Conservation (phyloP, 2,113 vertebrate genomes). For the Xenopus tropicalis region DNA sequence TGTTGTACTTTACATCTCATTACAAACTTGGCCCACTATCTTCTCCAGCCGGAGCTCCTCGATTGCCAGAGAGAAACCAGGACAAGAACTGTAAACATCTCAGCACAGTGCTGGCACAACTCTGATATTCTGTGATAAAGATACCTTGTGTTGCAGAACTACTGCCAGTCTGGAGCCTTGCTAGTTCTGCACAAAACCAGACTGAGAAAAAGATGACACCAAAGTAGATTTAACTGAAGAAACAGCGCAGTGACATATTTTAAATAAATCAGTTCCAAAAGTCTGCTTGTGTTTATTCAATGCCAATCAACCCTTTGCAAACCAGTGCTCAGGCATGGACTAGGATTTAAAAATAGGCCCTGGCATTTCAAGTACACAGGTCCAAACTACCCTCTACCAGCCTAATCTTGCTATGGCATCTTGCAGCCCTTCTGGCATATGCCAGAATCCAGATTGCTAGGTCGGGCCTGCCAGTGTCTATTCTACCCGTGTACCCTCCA, state of each 20-base stretch:
- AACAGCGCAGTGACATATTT: not conserved
- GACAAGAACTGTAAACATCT: constrained; percentile 35
- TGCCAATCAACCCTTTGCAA: too few species aligned
- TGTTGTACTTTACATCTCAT: constrained; percentile 28
- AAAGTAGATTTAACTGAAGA: not conserved
- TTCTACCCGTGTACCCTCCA: too few species aligned
- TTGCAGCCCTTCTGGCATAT: too few species aligned
- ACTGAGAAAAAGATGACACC: not conserved
- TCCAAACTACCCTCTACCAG: too few species aligned
- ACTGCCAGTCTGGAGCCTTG: constrained; percentile 17
- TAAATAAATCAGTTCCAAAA: too few species aligned
- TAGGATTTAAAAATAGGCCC: too few species aligned
- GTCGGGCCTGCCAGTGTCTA: too few species aligned
- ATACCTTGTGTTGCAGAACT: constrained; percentile 33
- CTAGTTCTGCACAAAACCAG: not conserved
- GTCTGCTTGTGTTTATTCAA: too few species aligned
- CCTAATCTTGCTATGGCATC: too few species aligned
- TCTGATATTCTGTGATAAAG: constrained; percentile 16
- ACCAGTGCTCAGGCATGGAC: too few species aligned
- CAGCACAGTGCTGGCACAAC: constrained; percentile 24
- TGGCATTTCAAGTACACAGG: too few species aligned
- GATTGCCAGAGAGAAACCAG: constrained; percentile 12
- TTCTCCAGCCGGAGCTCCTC: constrained; percentile 4
- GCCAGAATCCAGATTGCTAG: too few species aligned
- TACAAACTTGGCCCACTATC: constrained; percentile 25